A percentile compares a stretch with the other conserved stretches of the same genome.
These are phyloP conservation scores for Triplophysa bombifrons DNA, from an alignment of 2,797 vertebrate species.

Conservation along the genomic window DNA sequence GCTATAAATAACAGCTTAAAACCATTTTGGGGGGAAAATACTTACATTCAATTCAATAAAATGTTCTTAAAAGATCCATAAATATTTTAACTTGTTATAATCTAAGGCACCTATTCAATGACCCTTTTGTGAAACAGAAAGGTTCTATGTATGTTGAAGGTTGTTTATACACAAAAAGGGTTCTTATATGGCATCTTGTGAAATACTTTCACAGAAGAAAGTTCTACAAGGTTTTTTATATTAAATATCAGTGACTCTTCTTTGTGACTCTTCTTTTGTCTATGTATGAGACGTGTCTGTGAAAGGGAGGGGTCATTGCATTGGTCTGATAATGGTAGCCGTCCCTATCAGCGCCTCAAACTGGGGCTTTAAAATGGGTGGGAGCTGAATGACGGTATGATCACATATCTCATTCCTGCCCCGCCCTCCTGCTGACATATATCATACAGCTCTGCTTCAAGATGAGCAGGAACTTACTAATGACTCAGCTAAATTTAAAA, in stretches of 20 bases:
- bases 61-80: too few relatives aligned
- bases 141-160: too few relatives aligned
- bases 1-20: too few relatives aligned
- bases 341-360: slow-evolving; percentile 53
- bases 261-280: not conserved
- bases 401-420: slow-evolving; percentile 14
- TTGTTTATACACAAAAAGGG: too few relatives aligned
- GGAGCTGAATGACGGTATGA: slow-evolving; percentile 18
- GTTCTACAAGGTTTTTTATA: not conserved
- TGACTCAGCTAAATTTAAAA: not conserved
- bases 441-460: not conserved
- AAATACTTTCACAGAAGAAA: too few relatives aligned
- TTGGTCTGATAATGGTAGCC: slow-evolving; percentile 42
- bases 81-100: too few relatives aligned
- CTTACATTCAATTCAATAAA: too few relatives aligned
- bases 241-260: not conserved
- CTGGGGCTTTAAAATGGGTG: slow-evolving; percentile 36
- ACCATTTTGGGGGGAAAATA: too few relatives aligned
- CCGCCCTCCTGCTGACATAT: not conserved
- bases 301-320: slow-evolving; percentile 21
- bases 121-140: too few relatives aligned
- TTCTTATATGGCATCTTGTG: too few relatives aligned
- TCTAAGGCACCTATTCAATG: too few relatives aligned
- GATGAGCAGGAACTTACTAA: not conserved
- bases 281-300: slow-evolving; percentile 7